phyloP scores from a whole-genome alignment of 2,797 vertebrate species.

The Muraenolepis orangiensis region DNA sequence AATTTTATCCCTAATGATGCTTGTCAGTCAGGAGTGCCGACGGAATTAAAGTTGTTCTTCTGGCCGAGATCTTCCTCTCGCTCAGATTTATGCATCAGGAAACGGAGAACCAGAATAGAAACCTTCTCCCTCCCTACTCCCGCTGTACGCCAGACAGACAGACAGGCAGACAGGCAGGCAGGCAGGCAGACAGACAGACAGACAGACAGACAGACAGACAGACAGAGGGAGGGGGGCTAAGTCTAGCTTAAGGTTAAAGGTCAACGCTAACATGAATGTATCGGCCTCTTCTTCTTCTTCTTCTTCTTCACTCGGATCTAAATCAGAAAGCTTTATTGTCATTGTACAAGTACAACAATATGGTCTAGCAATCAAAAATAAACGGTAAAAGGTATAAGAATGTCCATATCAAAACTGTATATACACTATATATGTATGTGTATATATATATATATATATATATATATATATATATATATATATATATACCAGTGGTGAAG shows the following conservation, averaged over 20 bases:
- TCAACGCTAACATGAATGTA: not conserved
- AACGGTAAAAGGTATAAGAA: no score
- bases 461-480: no score
- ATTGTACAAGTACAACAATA: no score
- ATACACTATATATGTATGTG: no score
- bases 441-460: no score
- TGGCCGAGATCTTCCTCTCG: constrained; percentile 40
- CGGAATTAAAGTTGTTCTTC: constrained; percentile 72
- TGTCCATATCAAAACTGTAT: not conserved
- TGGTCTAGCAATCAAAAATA: no score
- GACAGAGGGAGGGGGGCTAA: not conserved
- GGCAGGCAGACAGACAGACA: no score
- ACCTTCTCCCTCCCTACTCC: constrained; percentile 33
- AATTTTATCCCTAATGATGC: constrained; percentile 80
- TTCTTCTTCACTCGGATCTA: no score
- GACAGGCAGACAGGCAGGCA: no score
- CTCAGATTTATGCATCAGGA: constrained; percentile 50
- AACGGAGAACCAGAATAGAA: constrained; percentile 29
- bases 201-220: not conserved
- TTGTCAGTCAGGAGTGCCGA: constrained; percentile 74
- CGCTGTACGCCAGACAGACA: constrained; percentile 14
- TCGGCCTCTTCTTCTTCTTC: no score
- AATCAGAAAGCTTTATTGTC: no score
- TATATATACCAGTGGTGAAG: no score
- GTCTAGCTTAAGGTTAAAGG: not conserved